Base-by-base conservation (phyloP, 2,113 vertebrate genomes). In the Pelobates fuscus region DNA sequence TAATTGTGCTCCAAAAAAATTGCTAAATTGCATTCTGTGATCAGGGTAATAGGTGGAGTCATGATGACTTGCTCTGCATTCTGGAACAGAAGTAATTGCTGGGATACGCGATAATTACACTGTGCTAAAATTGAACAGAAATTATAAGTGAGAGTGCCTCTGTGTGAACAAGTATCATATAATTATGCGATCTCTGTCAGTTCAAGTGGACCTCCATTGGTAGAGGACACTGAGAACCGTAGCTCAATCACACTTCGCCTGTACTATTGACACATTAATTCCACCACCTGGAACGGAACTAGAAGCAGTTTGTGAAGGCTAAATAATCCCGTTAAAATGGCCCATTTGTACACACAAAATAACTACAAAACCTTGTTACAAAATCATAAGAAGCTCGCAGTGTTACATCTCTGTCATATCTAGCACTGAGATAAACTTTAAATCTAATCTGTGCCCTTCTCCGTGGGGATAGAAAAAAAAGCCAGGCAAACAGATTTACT, bases 401-500 rank as follows among this genome's bases (percentile, higher is more conserved):
- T 12, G 52, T 23, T 23, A 1, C n/a, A 55, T 55, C 52, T 23
- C 52, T 55, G 52, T n/a, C 59, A 15, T 5, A 26, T 59, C 24
- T 30, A 29, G 18, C 59, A 29, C 26, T 14, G 10, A 3, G 17
- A 67, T 46, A 32, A 43, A 65, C 20, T 24, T 20, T 5, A 10
- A 43, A 21, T 23, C 11, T 41, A 21, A 65, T 65, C 41, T 25
- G n/a, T 21, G 21, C 5, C 32, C 20, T 32, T 63, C 60, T 37
- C 37, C 20, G 4, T 24, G 7, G n/a, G 4, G 10, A 12, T 11
- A 12, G 25, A 20, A 11, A 20, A 21, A 8, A 25, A 46, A 37
- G 12, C n/a, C 17, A 10, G 43, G 12, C 23, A 6, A 7, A 11
- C 21, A 67, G 64, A 67, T 67, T 67, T 67, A 67, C 64, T 25